These are phyloP conservation scores for Brachionus rotundiformis DNA, from an alignment of 1,140 invertebrate genomes.

Conservation along the genomic window DNA sequence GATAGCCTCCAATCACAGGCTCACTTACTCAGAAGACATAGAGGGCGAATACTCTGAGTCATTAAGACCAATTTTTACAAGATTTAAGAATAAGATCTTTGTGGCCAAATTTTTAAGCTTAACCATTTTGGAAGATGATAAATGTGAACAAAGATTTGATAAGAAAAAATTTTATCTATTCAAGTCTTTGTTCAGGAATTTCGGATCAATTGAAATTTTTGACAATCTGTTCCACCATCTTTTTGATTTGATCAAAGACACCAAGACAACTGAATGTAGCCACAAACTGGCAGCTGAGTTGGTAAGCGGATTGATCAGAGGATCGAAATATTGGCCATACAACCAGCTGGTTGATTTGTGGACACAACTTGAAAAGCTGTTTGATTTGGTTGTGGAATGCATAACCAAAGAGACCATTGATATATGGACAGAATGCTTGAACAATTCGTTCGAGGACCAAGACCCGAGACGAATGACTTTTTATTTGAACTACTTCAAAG, in stretches of 20 bases:
- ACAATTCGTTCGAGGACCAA: conserved; percentile 65
- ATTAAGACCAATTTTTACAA: conserved; percentile 62
- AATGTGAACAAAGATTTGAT: conserved; percentile 79
- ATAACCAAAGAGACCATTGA: neutral
- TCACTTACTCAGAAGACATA: conserved; percentile 65
- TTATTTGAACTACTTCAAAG: conserved; percentile 39
- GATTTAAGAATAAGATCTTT: conserved; percentile 68
- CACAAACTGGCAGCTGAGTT: conserved; percentile 84
- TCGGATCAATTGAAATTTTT: conserved; percentile 69
- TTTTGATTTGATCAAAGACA: conserved; percentile 69
- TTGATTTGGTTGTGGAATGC: conserved; percentile 33
- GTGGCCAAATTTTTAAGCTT: conserved; percentile 74
- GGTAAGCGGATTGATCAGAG: conserved; percentile 73
- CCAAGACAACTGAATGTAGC: conserved; percentile 73
- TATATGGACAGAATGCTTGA: conserved; percentile 28
- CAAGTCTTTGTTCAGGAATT: conserved; percentile 78
- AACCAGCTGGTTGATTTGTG: conserved; percentile 65
- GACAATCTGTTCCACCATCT: conserved; percentile 71
- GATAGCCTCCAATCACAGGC: neutral
- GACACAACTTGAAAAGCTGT: neutral
- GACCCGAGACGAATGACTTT: conserved; percentile 69
- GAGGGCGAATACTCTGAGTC: conserved; percentile 58
- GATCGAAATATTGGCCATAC: conserved; percentile 80
- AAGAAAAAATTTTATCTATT: conserved; percentile 71
- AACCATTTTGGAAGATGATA: conserved; percentile 80